These are phyloP conservation scores for Procavia capensis DNA, from an alignment of 2,113 vertebrate genomes.

Conservation along the genomic window DNA sequence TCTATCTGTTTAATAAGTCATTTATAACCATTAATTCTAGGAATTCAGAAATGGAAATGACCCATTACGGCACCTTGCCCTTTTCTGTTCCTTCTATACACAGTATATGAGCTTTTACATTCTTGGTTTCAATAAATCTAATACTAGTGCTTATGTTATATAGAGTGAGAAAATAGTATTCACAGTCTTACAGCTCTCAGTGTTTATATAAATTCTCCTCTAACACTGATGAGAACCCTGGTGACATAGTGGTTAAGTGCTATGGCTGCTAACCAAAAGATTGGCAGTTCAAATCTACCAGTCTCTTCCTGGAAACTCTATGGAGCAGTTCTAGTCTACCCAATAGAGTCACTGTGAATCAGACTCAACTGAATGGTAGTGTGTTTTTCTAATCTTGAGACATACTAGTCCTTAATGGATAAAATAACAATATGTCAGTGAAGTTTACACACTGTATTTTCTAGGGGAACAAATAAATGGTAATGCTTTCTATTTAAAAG, in stretches of 20 bases:
- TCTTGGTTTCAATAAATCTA: neutral
- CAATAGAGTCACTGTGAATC: too few relatives aligned
- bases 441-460: neutral
- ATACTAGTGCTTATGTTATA: neutral
- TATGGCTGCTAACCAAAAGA: too few relatives aligned
- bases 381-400: neutral
- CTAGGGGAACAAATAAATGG: neutral
- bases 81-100: neutral
- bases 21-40: neutral
- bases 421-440: slow-evolving; percentile 17
- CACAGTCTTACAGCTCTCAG: neutral
- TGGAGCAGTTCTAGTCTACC: too few relatives aligned
- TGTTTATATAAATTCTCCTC: slow-evolving; percentile 36
- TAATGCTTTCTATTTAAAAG: slow-evolving; percentile 15
- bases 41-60: slow-evolving; percentile 47
- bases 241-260: too few relatives aligned
- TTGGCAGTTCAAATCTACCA: too few relatives aligned
- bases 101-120: neutral
- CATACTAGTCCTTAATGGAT: neutral
- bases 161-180: neutral
- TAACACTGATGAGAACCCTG: too few relatives aligned
- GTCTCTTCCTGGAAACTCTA: too few relatives aligned
- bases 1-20: slow-evolving; percentile 26
- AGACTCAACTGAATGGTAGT: too few relatives aligned
- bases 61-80: neutral